A percentile compares a stretch with the other conserved stretches of the same genome.
Evolutionary conservation across 2,888 invertebrate species (phyloP).

Genomic region (Lasioglossum morio): DNA sequence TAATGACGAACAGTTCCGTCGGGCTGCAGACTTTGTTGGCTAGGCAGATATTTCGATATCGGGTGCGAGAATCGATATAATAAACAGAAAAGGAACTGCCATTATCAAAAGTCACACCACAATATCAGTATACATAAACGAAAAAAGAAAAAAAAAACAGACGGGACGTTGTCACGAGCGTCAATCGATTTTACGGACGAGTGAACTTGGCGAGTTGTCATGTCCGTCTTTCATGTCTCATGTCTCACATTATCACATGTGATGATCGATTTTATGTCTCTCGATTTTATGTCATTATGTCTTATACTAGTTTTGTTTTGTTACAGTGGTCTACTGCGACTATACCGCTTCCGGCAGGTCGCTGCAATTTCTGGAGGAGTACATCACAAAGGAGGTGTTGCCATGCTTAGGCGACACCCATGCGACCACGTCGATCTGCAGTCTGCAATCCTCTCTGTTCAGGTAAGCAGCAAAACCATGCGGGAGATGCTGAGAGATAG

Average conservation of each 20-base stretch:
- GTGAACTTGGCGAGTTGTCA: not conserved
- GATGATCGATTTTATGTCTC: constrained; percentile 21
- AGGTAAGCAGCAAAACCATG: constrained; percentile 87
- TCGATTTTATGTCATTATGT: too few relatives aligned
- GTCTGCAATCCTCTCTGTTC: constrained; percentile 94
- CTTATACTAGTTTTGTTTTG: constrained; percentile 54
- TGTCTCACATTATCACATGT: constrained; percentile 18
- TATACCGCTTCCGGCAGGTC: constrained; percentile 94
- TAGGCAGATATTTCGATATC: not conserved
- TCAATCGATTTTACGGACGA: not conserved
- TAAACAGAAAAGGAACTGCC: not conserved
- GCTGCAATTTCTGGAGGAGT: constrained; percentile 94
- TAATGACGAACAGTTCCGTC: not conserved
- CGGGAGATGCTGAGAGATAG: not conserved
- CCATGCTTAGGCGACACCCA: constrained; percentile 94
- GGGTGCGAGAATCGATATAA: not conserved
- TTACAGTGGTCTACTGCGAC: constrained; percentile 94
- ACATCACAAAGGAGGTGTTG: constrained; percentile 91
- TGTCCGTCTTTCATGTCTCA: not conserved
- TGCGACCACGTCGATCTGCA: constrained; percentile 93
- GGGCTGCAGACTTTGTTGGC: not conserved
- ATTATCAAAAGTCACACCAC: not conserved
- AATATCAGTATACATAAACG: not conserved
- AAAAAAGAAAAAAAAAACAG: not conserved
- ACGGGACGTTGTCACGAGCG: not conserved